Conservation (phyloP, 2,888 invertebrate species). For the Chorisops tibialis region DNA sequence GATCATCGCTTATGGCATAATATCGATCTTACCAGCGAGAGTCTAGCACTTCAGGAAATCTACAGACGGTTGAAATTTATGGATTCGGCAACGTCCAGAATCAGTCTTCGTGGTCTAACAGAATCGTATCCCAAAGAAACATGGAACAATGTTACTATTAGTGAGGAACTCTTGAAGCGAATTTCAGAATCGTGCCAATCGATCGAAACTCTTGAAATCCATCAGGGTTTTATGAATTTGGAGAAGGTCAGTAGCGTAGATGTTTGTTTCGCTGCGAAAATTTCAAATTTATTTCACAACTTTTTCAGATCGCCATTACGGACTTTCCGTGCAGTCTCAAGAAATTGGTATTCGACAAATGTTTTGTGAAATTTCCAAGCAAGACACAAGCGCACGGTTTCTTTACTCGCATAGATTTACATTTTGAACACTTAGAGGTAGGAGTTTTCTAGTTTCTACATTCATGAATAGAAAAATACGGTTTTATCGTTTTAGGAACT, state of each 20-base stretch:
- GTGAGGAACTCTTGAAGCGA: conserved; percentile 40
- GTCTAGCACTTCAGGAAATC: conserved; percentile 42
- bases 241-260: conserved; percentile 38
- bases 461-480: too few relatives aligned
- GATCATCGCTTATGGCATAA: conserved; percentile 49
- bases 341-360: conserved; percentile 54
- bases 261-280: neutral
- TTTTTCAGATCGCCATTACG: conserved; percentile 59
- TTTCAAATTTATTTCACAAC: too few relatives aligned
- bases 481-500: conserved; percentile 55
- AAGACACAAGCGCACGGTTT: conserved; percentile 40
- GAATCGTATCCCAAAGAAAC: conserved; percentile 38
- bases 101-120: conserved; percentile 45
- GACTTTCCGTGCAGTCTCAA: conserved; percentile 64
- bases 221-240: conserved; percentile 48
- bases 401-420: conserved; percentile 47
- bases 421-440: conserved; percentile 45
- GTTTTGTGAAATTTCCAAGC: conserved; percentile 43
- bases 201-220: conserved; percentile 43
- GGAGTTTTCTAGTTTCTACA: neutral
- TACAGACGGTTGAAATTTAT: conserved; percentile 44
- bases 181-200: conserved; percentile 42
- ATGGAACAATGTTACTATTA: conserved; percentile 39
- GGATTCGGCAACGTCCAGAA: conserved; percentile 42
- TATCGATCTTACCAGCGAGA: conserved; percentile 44